Percentiles rank a stretch among this genome's conserved stretches.
Evolutionary conservation across 2,113 vertebrate species (phyloP).

Genomic region (Genyomyrus donnyi): DNA sequence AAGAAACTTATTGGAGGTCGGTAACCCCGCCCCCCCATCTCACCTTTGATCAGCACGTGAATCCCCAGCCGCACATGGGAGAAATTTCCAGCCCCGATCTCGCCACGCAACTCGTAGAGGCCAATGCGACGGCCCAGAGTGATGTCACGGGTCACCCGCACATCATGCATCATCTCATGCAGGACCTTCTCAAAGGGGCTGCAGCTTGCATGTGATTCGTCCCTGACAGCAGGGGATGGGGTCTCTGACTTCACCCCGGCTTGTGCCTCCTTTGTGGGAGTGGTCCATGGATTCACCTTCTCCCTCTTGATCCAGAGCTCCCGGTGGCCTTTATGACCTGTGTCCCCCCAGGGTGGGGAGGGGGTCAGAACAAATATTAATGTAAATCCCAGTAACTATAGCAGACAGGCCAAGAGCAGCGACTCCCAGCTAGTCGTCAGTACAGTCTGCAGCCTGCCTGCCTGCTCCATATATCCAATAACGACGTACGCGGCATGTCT

Average conservation of each 20-base stretch:
- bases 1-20: background rate
- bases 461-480: background rate
- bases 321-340: conserved; percentile 36
- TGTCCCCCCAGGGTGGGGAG: background rate
- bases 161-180: conserved; percentile 49
- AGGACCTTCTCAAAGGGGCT: conserved; percentile 48
- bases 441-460: background rate
- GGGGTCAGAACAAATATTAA: background rate
- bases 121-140: conserved; percentile 50
- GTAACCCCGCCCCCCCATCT: conserved; percentile 11
- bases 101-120: conserved; percentile 58
- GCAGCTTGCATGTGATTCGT: conserved; percentile 14
- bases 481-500: background rate
- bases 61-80: conserved; percentile 60
- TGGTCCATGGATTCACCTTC: background rate
- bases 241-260: background rate
- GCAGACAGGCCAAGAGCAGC: background rate
- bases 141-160: conserved; percentile 48
- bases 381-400: background rate
- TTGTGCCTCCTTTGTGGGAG: background rate
- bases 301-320: conserved; percentile 22
- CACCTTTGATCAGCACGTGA: conserved; percentile 64
- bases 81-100: conserved; percentile 63
- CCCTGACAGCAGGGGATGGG: background rate
- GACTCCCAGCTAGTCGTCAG: background rate